Evolutionary conservation across 2,888 invertebrate genomes (phyloP).

Genomic region (Willowsia nigromaculata): DNA sequence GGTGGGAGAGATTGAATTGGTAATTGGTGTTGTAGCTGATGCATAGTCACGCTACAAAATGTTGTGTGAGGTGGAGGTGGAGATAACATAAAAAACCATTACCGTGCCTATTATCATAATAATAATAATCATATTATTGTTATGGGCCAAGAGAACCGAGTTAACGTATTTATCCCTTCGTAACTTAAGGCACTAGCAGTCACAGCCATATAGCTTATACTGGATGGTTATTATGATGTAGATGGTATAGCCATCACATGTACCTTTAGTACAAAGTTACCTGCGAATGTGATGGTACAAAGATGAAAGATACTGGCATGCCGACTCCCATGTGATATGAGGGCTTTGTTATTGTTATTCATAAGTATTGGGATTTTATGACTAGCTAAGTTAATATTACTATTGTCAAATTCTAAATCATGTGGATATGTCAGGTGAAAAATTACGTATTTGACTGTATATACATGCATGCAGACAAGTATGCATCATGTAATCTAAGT

Average conservation of each 20-base stretch:
- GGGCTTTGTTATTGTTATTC: conserved; percentile 6
- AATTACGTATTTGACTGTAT: background rate
- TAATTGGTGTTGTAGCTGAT: background rate
- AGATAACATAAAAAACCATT: conserved; percentile 46
- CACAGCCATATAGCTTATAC: too few relatives aligned
- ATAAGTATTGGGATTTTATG: conserved; percentile 23
- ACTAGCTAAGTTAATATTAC: background rate
- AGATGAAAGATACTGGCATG: background rate
- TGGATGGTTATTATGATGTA: too few relatives aligned
- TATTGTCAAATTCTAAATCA: background rate
- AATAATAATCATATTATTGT: conserved; percentile 28
- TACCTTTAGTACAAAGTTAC: too few relatives aligned
- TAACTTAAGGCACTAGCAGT: too few relatives aligned
- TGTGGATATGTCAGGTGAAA: background rate
- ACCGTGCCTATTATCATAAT: conserved; percentile 37
- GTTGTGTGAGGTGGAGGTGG: conserved; percentile 63
- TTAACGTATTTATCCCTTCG: too few relatives aligned
- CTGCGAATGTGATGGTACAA: too few relatives aligned
- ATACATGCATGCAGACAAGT: background rate
- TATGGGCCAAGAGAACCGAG: conserved; percentile 4
- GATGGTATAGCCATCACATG: too few relatives aligned
- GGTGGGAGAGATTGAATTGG: background rate
- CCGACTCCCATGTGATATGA: background rate
- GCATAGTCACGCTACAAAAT: conserved; percentile 48
- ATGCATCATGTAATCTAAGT: background rate